Evolutionary conservation across 1,140 invertebrate genomes (phyloP), one percentile per base, ranked within the genome.

Genomic region (Batillaria attramentaria): DNA sequence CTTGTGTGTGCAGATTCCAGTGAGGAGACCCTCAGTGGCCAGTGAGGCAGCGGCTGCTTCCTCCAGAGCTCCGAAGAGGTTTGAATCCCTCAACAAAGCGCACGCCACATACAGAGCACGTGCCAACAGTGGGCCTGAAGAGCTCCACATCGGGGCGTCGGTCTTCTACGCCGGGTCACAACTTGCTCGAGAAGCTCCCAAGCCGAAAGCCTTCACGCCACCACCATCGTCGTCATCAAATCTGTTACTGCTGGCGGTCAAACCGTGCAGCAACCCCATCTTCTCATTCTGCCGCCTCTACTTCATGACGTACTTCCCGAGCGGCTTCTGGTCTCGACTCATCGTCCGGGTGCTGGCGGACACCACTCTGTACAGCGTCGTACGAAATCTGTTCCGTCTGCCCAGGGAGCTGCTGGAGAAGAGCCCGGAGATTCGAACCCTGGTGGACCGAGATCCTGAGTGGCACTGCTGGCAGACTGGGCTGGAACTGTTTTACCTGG

Each of bases 401-500:
- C 83, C 86, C 0, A 28, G 57, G 35, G 83, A 87, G 2, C 65
- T 87, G 65, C 43, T 84, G 33, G 57, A 79, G 18, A 79, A 72
- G 20, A 86, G 86, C 41, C 72, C 78, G 13, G 81, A 83, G 72
- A 75, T 82, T 3, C 62, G 62, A 28, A 42, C 43, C 5, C 54
- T 86, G 37, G 81, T 75, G 50, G 79, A 81, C 28, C 79, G 80
- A 16, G 79, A 80, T 81, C 96, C 96, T 42, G 95, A 97, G 86
- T 99, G 98, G 98, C 93, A 95, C 75, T 94, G 98, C 4, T 99
- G 98, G 98, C 97, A 98, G 90, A 97, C 96, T 0, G 98, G 98
- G 0, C 92, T 99, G 80, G 95, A 97, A 84, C 92, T 99, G 2
- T 93, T 94, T 60, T 95, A 97, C 86, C 94, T 96, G 79, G 84